Evolutionary conservation across 2,888 invertebrate genomes (phyloP).

Genomic region (Agrochola lota): DNA sequence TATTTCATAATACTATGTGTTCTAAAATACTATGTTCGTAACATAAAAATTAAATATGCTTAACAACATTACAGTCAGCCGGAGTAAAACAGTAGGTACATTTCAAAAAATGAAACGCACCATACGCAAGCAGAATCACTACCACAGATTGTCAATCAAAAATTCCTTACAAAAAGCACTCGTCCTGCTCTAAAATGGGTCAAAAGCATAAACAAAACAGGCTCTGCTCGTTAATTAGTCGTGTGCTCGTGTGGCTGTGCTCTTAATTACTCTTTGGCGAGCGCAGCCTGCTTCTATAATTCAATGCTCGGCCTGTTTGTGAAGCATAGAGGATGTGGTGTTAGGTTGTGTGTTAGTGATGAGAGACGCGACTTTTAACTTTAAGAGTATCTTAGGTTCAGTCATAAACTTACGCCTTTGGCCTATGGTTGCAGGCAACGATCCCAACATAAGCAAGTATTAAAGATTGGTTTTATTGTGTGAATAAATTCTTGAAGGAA

Average conservation of each 20-base stretch:
- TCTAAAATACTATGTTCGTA: neutral
- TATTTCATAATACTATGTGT: neutral
- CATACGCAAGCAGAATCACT: neutral
- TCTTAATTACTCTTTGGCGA: constrained; percentile 54
- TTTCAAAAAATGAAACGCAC: neutral
- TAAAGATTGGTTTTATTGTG: too few species aligned
- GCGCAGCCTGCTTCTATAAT: constrained; percentile 51
- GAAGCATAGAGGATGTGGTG: constrained; percentile 14
- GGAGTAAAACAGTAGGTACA: neutral
- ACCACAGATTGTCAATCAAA: neutral
- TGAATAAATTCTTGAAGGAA: too few species aligned
- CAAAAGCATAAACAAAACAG: constrained; percentile 22
- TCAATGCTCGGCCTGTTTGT: constrained; percentile 45
- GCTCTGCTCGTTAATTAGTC: constrained; percentile 54
- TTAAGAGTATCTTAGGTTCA: too few species aligned
- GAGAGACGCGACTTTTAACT: neutral
- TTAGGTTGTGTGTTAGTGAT: neutral
- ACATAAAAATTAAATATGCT: too few species aligned
- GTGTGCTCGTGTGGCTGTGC: constrained; percentile 22
- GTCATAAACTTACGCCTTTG: neutral
- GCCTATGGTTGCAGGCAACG: neutral
- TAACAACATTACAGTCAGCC: neutral
- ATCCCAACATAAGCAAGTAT: too few species aligned
- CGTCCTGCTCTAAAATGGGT: constrained; percentile 20
- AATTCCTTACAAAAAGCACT: constrained; percentile 5